Evolutionary conservation across 2,113 vertebrate genomes (phyloP), one percentile per base, ranked within the genome.

Genomic region (Bungarus multicinctus): DNA sequence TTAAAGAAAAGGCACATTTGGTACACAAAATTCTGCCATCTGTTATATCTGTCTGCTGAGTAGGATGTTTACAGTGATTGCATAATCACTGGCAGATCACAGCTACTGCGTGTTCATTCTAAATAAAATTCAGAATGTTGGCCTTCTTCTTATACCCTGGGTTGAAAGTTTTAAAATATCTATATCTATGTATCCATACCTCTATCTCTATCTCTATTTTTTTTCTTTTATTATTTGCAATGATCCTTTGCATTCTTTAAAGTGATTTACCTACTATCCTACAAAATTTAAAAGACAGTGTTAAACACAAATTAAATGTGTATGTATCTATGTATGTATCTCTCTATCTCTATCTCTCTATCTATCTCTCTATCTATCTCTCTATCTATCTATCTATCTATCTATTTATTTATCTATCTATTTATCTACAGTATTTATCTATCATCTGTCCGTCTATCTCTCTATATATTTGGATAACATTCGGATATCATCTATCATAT

Each of bases 41-140:
- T 93, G 54, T 45, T 90, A 39, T 88, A 88, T 69, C n/a, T 43
- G 58, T 89, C 55, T 85, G 89, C 85, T 93, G 74, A 60, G 92
- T 90, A 86, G 92, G 88, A 34, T 50, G 88, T 58, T 86, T 88
- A 60, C 74, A 86, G 69, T 22, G n/a, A 93, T 93, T 90, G 69
- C n/a, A 86, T 86, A 89, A 90, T 50, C 69, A 25, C 25, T 20
- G 52, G 88, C 43, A 20, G 43, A 89, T 58, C 69, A 89, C 88
- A 93, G 54, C 45, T 60, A 39, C 43, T 11, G 43, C 55, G 60
- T 93, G 39, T 45, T 6, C 74, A 60, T 89, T 89, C 69, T 60
- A 92, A 89, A 85, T 58, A 89, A 89, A 89, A 50, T 50, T 54
- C 27, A 89, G 11, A 20, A 9, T 50, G 5, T 50, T 39, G n/a